phyloP scores from a whole-genome alignment of 2,113 vertebrate genomes.

The Cyanocitta stelleri region DNA sequence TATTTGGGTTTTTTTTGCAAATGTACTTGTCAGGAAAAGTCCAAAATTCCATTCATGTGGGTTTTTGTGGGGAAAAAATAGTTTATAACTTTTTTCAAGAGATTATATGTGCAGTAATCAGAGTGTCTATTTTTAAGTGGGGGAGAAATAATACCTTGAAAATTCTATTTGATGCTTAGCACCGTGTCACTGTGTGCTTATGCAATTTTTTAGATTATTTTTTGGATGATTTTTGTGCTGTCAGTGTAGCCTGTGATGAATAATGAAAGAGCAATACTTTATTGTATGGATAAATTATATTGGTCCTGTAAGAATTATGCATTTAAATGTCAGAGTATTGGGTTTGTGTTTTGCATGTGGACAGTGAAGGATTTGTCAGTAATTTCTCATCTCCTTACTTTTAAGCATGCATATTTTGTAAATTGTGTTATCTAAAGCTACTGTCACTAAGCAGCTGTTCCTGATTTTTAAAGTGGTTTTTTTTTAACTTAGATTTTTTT shows the following conservation, averaged over 20 bases:
- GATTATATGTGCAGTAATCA: background rate
- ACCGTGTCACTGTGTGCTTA: background rate
- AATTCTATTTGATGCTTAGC: background rate
- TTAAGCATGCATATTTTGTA: background rate
- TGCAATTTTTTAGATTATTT: background rate
- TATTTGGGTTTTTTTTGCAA: background rate
- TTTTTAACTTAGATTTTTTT: background rate
- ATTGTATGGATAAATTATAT: background rate
- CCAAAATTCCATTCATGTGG: background rate
- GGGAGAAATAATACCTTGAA: background rate
- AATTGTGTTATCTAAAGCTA: background rate
- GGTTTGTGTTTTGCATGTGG: background rate
- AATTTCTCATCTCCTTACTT: background rate
- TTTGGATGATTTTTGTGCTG: background rate
- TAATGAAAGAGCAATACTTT: background rate
- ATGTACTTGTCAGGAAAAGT: background rate
- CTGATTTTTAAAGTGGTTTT: background rate
- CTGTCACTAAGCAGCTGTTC: background rate
- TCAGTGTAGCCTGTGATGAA: background rate
- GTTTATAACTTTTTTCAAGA: background rate
- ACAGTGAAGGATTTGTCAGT: background rate
- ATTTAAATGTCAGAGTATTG: background rate
- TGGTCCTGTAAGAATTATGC: background rate
- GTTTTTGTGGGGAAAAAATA: background rate
- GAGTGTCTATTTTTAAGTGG: background rate